phyloP scores from a whole-genome alignment of 1,140 invertebrate species.

The Drosophila littoralis region DNA sequence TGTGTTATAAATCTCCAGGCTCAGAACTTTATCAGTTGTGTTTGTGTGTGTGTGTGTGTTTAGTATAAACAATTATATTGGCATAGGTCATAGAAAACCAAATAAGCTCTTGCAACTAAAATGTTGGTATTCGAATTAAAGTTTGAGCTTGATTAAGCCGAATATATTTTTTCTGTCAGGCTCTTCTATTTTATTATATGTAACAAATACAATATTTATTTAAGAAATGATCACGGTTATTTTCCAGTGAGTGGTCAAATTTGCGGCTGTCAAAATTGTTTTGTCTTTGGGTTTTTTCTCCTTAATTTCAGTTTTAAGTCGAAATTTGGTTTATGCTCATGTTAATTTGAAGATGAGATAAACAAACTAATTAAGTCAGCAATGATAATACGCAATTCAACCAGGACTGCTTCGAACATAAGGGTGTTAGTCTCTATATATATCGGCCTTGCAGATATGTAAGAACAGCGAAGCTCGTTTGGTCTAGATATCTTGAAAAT shows the following conservation, averaged over 20 bases:
- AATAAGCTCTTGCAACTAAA: background rate
- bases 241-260: background rate
- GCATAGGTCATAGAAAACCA: background rate
- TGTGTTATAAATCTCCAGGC: constrained; percentile 1
- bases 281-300: background rate
- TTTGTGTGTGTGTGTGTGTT: background rate
- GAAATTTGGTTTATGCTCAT: constrained; percentile 23
- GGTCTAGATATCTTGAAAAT: no score
- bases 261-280: background rate
- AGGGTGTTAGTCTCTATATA: no score
- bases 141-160: no score
- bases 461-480: no score
- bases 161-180: no score
- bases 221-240: no score
- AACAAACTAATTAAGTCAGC: constrained; percentile 10
- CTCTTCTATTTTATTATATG: no score
- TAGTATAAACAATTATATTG: background rate
- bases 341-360: constrained; percentile 19
- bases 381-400: background rate
- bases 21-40: background rate
- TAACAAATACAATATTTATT: no score
- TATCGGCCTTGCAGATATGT: no score
- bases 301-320: background rate
- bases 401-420: no score
- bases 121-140: no score